phyloP scores from a whole-genome alignment of 2,797 vertebrate genomes.

The Paguma larvata region DNA sequence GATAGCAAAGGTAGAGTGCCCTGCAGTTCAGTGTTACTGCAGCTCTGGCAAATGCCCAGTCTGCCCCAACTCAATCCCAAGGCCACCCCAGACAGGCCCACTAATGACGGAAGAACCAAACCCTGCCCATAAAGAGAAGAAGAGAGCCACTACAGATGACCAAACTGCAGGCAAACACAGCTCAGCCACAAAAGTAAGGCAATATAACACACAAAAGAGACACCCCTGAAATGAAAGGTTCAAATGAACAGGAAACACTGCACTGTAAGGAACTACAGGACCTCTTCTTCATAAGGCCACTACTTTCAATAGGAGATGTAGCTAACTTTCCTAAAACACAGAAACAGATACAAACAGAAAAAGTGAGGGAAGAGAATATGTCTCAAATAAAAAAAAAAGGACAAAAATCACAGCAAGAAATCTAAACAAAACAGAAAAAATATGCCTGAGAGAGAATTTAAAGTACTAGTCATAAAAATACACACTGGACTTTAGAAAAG shows the following conservation, averaged over 20 bases:
- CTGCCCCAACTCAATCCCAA: neutral
- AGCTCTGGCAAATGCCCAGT: neutral
- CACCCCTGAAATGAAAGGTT: neutral
- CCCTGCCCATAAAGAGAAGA: neutral
- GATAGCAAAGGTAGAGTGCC: neutral
- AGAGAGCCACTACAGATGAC: neutral
- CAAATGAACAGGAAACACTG: neutral
- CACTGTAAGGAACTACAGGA: neutral
- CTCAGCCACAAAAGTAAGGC: neutral
- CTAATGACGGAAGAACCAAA: neutral
- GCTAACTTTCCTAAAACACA: neutral
- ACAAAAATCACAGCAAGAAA: neutral
- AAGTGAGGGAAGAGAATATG: neutral
- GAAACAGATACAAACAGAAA: neutral
- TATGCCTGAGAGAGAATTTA: neutral
- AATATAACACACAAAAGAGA: neutral
- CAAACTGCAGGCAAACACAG: neutral
- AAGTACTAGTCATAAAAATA: neutral
- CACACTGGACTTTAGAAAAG: neutral
- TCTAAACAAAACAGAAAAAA: neutral
- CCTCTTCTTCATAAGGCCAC: neutral
- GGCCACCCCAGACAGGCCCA: neutral
- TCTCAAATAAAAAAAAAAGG: neutral
- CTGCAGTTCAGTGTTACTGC: neutral
- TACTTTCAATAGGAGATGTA: neutral